phyloP scores from a whole-genome alignment of 64 coral and sea anemone genomes.

The Montipora sp. region DNA sequence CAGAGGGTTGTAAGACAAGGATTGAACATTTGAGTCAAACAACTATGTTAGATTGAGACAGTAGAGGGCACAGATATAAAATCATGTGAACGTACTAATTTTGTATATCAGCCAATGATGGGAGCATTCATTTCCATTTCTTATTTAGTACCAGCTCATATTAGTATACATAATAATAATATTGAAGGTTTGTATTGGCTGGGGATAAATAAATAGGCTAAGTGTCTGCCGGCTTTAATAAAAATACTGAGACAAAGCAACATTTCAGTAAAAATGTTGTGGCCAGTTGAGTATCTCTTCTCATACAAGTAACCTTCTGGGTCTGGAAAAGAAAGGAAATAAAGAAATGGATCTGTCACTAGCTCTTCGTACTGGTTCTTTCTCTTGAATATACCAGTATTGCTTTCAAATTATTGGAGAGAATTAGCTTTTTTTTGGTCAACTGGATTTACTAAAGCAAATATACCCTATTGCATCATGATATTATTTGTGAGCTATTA shows the following conservation, averaged over 20 bases:
- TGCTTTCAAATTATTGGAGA: background rate
- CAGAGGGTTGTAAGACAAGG: background rate
- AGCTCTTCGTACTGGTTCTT: too few relatives aligned
- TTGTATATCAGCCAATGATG: background rate
- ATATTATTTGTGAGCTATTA: background rate
- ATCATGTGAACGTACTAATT: background rate
- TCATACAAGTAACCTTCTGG: too few relatives aligned
- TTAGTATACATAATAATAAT: background rate
- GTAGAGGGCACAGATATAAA: too few relatives aligned
- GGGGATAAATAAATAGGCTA: background rate
- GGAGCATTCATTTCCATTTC: background rate
- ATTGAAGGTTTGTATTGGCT: background rate
- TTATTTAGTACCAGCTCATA: background rate
- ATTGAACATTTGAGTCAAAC: too few relatives aligned
- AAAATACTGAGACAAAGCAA: too few relatives aligned
- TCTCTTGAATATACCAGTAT: too few relatives aligned
- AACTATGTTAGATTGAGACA: too few relatives aligned
- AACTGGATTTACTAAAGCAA: background rate
- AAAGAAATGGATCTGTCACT: too few relatives aligned
- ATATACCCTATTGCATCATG: background rate
- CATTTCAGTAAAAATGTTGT: too few relatives aligned
- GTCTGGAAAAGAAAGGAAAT: too few relatives aligned
- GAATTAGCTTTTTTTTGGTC: background rate
- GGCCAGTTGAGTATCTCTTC: too few relatives aligned
- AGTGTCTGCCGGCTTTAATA: too few relatives aligned